These are phyloP conservation scores for Passerina amoena DNA, from an alignment of 2,113 vertebrate genomes.

Conservation along the genomic window DNA sequence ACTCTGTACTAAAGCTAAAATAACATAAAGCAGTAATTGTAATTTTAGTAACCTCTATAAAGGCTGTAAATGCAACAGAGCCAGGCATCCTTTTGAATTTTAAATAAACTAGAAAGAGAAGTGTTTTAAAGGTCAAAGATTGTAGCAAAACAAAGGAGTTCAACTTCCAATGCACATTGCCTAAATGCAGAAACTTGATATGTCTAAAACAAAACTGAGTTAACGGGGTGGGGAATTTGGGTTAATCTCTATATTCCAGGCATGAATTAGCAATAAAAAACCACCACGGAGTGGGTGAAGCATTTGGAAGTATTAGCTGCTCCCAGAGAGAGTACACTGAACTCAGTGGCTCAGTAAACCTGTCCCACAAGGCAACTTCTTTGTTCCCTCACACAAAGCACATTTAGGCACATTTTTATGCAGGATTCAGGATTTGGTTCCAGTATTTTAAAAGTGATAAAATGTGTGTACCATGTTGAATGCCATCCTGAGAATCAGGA, in stretches of 20 bases:
- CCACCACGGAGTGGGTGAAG: neutral
- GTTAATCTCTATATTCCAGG: neutral
- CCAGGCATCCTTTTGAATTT: neutral
- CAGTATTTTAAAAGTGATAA: neutral
- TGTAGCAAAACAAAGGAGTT: neutral
- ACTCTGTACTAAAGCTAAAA: neutral
- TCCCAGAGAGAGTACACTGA: neutral
- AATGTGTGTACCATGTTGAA: neutral
- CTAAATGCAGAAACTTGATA: neutral
- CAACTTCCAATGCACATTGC: neutral
- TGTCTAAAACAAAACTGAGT: neutral
- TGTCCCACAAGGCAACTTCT: constrained; percentile 16
- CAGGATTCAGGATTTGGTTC: neutral
- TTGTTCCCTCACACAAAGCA: constrained; percentile 30
- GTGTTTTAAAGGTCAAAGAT: neutral
- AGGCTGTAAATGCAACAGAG: neutral
- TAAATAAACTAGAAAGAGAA: neutral
- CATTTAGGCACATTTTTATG: neutral
- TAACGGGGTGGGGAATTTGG: neutral
- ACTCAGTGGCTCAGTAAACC: neutral
- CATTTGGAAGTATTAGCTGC: neutral
- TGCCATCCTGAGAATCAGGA: neutral
- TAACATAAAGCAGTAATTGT: neutral
- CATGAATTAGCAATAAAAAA: neutral
- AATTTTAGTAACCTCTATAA: neutral